Evolutionary conservation across 1,140 invertebrate species (phyloP), one percentile per base, ranked within the genome.

Genomic region (Heliconius hewitsoni): DNA sequence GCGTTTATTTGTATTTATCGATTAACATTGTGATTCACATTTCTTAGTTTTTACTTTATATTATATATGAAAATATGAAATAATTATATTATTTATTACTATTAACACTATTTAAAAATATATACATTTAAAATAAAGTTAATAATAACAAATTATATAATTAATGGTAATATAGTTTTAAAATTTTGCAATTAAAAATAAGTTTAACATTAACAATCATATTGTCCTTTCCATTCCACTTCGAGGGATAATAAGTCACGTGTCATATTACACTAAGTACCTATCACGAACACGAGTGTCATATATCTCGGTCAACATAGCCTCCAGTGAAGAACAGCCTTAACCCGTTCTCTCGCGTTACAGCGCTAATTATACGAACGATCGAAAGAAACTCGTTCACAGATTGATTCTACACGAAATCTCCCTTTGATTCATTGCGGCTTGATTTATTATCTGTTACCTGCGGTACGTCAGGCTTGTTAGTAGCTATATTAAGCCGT

Each of bases 381-480:
- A 71, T 30, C 78, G 73, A 80, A 80, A 80, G 77, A 76, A 76
- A 80, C 78, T 72, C 74, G 70, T 76, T 80, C 71, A 76, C 78
- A 80, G 72, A 80, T 82, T 77, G 78, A 82, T 79, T 82, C 57
- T 77, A 76, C 78, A 73, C 57, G 75, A 55, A 77, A 77, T 80
- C 39, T 78, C 80, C 78, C 78, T 74, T 80, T 74, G 75, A 74
- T 76, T 71, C 71, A 79, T 75, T 66, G 78, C 50, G 37, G 30
- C 42, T 42, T 75, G 57, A 60, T 71, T 75, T 16, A 16, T 30
- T 73, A 74, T 78, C 72, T 60, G 70, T 76, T 46, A 19, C 23
- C 2, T 27, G 60, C n/a, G 23, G 9, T 13, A 2, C 27, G 9
- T 30, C 23, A 16, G 27, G 60, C n/a, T 66, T 27, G 27, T 46